Evolutionary conservation across 2,113 vertebrate species (phyloP), one percentile per base, ranked within the genome.

Genomic region (Arvicanthis niloticus): DNA sequence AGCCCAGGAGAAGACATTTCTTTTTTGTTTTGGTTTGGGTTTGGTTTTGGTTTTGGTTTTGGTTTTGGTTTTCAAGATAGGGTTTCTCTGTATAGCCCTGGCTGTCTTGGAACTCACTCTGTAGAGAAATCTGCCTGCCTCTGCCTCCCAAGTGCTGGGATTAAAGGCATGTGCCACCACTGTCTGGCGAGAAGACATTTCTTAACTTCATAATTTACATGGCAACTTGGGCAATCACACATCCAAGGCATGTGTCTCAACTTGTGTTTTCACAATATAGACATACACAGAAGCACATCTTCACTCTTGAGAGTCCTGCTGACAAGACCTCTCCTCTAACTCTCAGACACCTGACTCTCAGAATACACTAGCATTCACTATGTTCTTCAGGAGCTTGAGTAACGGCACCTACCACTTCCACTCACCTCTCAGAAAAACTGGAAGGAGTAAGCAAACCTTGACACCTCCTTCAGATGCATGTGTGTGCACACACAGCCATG

Each of bases 141-240:
- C 51, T 51, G 51, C 51, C 51, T 51, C 51, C 51, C 10, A 51
- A 51, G 51, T 51, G 51, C 51, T 51, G 51, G 51, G 51, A 51
- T 51, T 51, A 51, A 51, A 51, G 51, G 51, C 51, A 11, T 11
- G 51, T 10, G 2, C 51, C 51, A 51, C 51, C 51, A 51, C 51
- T 51, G 9, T 9, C 51, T 11, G 51, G 51, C 10, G 34, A 56
- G 58, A 31, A 89, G 77, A 51, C 73, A 56, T 65, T 82, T 84
- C 84, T 65, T 87, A 81, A 86, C 86, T 89, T 94, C 17, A 40
- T 56, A 94, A 87, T 78, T 94, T 78, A 97, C 62, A 75, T 53
- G 22, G 53, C 51, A 86, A 72, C 40, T 86, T 94, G 72, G 72
- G 65, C 85, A 96, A 68, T 94, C 89, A 93, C 29, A 34, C 26